Percentiles rank a stretch among this genome's conserved stretches.
Evolutionary conservation across 1,140 invertebrate species (phyloP).

Genomic region (Armadillidium nasatum): DNA sequence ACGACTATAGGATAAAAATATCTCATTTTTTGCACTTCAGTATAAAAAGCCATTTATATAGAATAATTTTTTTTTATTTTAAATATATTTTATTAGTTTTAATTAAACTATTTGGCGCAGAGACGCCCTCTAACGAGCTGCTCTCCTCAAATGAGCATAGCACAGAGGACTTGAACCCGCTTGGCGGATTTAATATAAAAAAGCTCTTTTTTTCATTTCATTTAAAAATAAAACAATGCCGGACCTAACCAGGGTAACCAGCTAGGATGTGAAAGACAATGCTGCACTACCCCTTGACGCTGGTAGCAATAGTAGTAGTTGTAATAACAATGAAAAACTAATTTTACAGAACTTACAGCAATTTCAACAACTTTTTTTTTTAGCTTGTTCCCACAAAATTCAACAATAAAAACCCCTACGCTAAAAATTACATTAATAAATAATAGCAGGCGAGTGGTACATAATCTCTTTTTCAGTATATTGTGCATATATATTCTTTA

Average conservation of each 20-base stretch:
- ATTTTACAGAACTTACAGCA: neutral
- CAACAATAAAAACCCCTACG: neutral
- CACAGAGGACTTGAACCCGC: neutral
- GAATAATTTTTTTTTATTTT: neutral
- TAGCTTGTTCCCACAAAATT: constrained; percentile 7
- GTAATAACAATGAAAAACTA: neutral
- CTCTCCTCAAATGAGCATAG: neutral
- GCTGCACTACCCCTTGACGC: neutral
- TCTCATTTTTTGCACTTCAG: neutral
- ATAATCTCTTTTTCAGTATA: neutral
- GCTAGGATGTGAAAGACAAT: neutral
- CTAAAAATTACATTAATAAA: neutral
- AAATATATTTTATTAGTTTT: neutral
- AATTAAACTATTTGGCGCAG: neutral
- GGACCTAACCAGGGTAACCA: neutral
- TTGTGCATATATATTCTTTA: neutral
- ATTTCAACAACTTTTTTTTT: neutral
- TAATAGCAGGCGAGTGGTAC: neutral
- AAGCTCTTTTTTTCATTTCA: neutral
- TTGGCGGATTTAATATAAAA: neutral
- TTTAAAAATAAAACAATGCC: neutral
- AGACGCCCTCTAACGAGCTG: neutral
- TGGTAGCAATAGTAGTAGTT: neutral
- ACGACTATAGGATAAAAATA: constrained; percentile 5
- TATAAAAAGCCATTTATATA: neutral